phyloP scores from a whole-genome alignment of 2,888 invertebrate species.

The Acrobasis consociella region DNA sequence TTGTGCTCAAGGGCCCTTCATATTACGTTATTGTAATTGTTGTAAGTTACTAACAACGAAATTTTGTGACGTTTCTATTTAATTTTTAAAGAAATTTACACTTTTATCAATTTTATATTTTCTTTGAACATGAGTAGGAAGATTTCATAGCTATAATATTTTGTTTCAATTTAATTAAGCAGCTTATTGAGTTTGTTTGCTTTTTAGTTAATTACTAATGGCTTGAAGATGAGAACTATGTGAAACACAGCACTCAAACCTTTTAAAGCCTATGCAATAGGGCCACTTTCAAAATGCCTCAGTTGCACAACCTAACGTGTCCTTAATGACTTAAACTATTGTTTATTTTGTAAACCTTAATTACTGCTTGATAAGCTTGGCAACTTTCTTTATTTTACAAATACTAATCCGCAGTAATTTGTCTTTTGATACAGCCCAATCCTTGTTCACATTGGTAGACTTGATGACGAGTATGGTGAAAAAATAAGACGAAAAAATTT shows the following conservation, averaged over 20 bases:
- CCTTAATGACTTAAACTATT: slow-evolving; percentile 13
- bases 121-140: no score
- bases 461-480: background rate
- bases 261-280: background rate
- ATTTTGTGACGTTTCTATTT: background rate
- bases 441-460: background rate
- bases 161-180: no score
- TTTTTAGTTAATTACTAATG: background rate
- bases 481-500: no score
- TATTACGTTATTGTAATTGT: slow-evolving; percentile 25
- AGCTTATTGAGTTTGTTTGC: background rate
- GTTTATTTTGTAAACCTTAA: background rate
- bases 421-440: slow-evolving; percentile 6
- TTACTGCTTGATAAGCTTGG: background rate
- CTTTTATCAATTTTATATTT: background rate
- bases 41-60: background rate
- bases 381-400: slow-evolving; percentile 10
- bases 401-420: slow-evolving; percentile 11
- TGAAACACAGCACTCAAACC: background rate
- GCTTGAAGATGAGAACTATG: background rate
- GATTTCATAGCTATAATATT: no score
- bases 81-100: background rate
- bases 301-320: slow-evolving; percentile 1
- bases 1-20: slow-evolving; percentile 32
- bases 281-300: slow-evolving; percentile 1